Conservation (phyloP, 2,797 vertebrate genomes). For the Pogoniulus pusillus region DNA sequence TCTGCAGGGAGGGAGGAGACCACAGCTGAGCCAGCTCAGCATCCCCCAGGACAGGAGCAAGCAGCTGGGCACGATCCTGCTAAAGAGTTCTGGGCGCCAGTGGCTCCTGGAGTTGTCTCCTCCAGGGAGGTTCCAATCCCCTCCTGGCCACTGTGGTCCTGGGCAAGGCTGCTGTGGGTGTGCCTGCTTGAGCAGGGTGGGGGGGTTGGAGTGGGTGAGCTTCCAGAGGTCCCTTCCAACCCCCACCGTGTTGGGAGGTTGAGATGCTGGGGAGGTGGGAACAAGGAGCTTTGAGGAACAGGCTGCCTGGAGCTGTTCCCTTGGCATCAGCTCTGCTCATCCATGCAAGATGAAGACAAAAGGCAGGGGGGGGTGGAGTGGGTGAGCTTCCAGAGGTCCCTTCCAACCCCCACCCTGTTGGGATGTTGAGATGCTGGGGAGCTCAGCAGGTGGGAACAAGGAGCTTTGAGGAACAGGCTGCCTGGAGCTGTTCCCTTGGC, state of each 20-base stretch:
- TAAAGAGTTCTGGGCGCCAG: accelerated
- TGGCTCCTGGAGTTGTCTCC: background rate
- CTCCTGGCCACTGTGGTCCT: background rate
- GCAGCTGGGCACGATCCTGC: accelerated
- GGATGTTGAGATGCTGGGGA: background rate
- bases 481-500: background rate
- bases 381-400: background rate
- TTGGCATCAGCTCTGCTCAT: background rate
- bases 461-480: background rate
- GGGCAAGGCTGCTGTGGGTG: background rate
- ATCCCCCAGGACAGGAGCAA: background rate
- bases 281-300: background rate
- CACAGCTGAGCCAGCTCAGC: background rate
- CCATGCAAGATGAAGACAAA: background rate
- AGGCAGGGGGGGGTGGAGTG: background rate
- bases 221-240: background rate
- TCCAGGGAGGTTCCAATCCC: background rate
- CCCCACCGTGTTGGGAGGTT: background rate
- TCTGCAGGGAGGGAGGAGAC: slow-evolving; percentile 74
- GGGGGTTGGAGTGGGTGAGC: background rate
- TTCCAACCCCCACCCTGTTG: background rate
- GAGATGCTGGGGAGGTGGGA: background rate
- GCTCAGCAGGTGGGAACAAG: background rate
- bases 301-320: background rate
- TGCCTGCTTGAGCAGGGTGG: background rate